Base-by-base conservation (phyloP, 2,888 invertebrate genomes). In the Cacoxenus indagator region DNA sequence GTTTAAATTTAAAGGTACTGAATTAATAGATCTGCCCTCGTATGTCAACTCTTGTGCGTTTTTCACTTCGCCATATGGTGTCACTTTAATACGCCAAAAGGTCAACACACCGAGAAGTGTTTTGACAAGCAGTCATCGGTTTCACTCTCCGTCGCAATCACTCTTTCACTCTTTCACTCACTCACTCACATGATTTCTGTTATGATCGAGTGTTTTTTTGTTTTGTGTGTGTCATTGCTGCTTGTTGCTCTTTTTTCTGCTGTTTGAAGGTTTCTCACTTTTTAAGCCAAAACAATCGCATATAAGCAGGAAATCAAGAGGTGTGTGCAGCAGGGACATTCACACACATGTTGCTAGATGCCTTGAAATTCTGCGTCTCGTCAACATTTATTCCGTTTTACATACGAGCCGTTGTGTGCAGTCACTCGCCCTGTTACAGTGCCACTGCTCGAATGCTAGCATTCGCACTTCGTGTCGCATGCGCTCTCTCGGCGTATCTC, bases 321-420 rank as follows among this genome's bases (percentile, higher is more conserved):
- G 37, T 11, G 9, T 1, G 37, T 4, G 2, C 37, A 11, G 14
- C 37, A 65, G 64, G 68, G 57, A 61, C 46, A 70, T 57, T 22
- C 61, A 46, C 73, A 77, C 78, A 81, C 76, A 83, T 77, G 78
- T 74, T 78, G 73, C 81, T 75, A 75, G 74, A 74, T 75, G 76
- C 24, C 6, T 11, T 26, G 54, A 64, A 55, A 68, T 45, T 70
- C 68, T 54, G 45, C 37, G 14, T 4, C 37, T n/a, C n/a, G n/a
- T n/a, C n/a, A n/a, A n/a, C n/a, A n/a, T n/a, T n/a, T n/a, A n/a
- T n/a, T n/a, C n/a, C n/a, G n/a, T n/a, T n/a, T n/a, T n/a, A n/a
- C n/a, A n/a, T n/a, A n/a, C n/a, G n/a, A n/a, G n/a, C n/a, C n/a
- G n/a, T n/a, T n/a, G n/a, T n/a, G n/a, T n/a, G n/a, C n/a, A n/a